phyloP scores from a whole-genome alignment of 2,888 invertebrate species.

The Andricus curvator region DNA sequence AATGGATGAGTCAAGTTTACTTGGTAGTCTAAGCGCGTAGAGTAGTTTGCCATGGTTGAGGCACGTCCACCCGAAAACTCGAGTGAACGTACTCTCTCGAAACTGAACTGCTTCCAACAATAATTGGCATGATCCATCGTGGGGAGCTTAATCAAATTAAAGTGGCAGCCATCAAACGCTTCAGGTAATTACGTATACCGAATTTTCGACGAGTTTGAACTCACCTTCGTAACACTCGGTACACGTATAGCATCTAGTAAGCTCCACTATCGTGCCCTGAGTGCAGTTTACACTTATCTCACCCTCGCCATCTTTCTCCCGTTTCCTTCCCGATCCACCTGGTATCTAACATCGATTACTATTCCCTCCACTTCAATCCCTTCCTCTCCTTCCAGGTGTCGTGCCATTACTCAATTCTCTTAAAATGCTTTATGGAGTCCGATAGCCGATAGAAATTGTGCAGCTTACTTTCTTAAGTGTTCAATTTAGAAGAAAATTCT shows the following conservation, averaged over 20 bases:
- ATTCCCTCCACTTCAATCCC: background rate
- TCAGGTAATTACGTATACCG: constrained; percentile 33
- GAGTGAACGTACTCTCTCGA: constrained; percentile 7
- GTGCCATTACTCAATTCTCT: constrained; percentile 39
- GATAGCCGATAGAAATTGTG: constrained; percentile 37
- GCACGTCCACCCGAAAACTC: constrained; percentile 19
- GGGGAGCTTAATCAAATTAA: constrained; percentile 40
- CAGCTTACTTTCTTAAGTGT: constrained; percentile 34
- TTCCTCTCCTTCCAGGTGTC: constrained; percentile 21
- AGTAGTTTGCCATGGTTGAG: constrained; percentile 10
- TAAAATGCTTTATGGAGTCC: constrained; percentile 38
- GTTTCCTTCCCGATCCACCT: constrained; percentile 34
- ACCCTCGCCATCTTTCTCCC: constrained; percentile 16
- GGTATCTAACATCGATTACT: constrained; percentile 38
- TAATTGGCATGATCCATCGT: constrained; percentile 33
- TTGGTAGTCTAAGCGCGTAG: constrained; percentile 12
- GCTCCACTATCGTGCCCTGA: constrained; percentile 14
- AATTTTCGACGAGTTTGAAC: constrained; percentile 37
- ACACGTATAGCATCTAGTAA: background rate
- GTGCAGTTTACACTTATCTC: constrained; percentile 30
- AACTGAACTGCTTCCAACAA: constrained; percentile 21
- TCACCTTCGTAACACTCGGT: constrained; percentile 25
- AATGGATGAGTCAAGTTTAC: constrained; percentile 1
- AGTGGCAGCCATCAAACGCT: constrained; percentile 37
- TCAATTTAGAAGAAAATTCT: constrained; percentile 32